phyloP scores from a whole-genome alignment of 2,888 invertebrate species.

The Lacanobia oleracea region DNA sequence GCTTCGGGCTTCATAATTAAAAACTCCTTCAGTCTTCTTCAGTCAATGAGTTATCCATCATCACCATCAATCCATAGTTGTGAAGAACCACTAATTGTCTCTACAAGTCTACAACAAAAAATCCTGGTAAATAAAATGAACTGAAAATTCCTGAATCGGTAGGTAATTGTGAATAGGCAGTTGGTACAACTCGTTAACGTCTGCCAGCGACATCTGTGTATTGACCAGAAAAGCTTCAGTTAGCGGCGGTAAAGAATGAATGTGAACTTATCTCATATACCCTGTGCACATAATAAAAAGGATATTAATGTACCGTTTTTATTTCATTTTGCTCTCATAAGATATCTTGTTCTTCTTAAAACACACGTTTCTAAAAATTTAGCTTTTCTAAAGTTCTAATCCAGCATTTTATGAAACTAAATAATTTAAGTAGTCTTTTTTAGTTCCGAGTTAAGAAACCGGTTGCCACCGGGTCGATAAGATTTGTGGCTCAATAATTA shows the following conservation, averaged over 20 bases:
- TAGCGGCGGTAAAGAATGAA: background rate
- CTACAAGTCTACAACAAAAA: background rate
- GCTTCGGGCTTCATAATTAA: too few species aligned
- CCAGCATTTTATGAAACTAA: too few species aligned
- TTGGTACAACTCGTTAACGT: background rate
- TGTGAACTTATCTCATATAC: too few species aligned
- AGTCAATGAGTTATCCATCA: background rate
- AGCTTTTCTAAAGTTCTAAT: too few species aligned
- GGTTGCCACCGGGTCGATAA: too few species aligned
- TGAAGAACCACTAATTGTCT: background rate
- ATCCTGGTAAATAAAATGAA: background rate
- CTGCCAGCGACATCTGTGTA: constrained; percentile 16
- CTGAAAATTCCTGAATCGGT: background rate
- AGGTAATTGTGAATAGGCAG: background rate
- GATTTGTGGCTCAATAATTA: background rate
- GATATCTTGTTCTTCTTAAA: too few species aligned
- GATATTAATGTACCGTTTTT: too few species aligned
- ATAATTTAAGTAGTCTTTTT: too few species aligned
- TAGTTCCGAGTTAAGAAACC: too few species aligned
- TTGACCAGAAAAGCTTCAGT: background rate
- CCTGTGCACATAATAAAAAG: background rate
- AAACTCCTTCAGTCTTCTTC: too few species aligned
- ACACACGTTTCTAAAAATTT: too few species aligned
- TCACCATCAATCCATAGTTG: background rate
- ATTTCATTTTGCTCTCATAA: too few species aligned